Percentiles rank a stretch among this genome's conserved stretches.
These are phyloP conservation scores for Aricia artaxerxes DNA, from an alignment of 2,888 invertebrate genomes.

Conservation along the genomic window DNA sequence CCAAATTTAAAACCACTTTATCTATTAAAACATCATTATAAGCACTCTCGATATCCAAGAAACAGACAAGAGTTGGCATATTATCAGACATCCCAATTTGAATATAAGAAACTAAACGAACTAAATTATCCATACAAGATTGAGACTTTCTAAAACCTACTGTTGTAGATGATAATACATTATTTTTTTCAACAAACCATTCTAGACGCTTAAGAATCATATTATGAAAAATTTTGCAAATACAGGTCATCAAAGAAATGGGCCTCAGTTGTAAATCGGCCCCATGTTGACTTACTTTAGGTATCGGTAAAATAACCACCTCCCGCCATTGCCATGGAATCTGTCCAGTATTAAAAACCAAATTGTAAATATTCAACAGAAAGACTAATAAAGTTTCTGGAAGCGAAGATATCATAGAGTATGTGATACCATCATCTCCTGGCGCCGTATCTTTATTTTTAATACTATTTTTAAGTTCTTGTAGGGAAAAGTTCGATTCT, in stretches of 20 bases:
- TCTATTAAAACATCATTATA: too few species aligned
- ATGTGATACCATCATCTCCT: constrained; percentile 36
- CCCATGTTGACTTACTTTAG: not conserved
- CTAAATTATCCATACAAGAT: too few species aligned
- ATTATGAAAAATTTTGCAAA: too few species aligned
- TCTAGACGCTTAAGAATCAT: too few species aligned
- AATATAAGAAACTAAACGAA: too few species aligned
- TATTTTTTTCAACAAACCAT: too few species aligned
- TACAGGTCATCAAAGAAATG: not conserved
- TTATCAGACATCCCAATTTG: not conserved
- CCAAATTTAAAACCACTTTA: too few species aligned
- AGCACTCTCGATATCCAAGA: too few species aligned
- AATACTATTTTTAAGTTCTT: too few species aligned
- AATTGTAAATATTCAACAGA: constrained; percentile 35
- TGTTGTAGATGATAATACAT: too few species aligned
- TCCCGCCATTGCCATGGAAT: not conserved
- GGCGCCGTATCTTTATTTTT: constrained; percentile 25
- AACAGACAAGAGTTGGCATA: not conserved
- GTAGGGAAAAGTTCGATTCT: too few species aligned
- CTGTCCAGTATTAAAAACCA: not conserved
- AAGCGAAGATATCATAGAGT: constrained; percentile 38
- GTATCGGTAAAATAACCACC: not conserved
- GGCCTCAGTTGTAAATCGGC: not conserved
- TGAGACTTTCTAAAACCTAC: too few species aligned
- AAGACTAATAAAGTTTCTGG: constrained; percentile 32